These are phyloP conservation scores for Pogonocichla stellata DNA, from an alignment of 2,113 vertebrate genomes.

Conservation along the genomic window DNA sequence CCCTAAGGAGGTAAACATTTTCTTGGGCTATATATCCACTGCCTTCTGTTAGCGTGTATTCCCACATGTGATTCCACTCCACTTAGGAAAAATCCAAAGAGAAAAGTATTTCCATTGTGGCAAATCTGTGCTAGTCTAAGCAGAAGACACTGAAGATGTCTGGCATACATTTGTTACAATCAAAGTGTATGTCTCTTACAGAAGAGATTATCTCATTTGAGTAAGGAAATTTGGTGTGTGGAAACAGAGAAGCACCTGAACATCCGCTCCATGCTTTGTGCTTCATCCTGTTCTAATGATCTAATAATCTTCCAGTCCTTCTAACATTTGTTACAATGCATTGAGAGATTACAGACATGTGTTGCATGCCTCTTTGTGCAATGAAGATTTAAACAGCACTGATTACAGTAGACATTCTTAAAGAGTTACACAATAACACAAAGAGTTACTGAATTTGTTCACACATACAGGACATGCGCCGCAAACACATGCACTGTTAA, in stretches of 20 bases:
- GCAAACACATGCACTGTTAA: not conserved
- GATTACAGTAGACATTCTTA: not conserved
- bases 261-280: not conserved
- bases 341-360: not conserved
- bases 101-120: not conserved
- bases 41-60: not conserved
- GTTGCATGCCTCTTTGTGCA: not conserved
- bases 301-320: not conserved
- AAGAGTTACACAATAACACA: not conserved
- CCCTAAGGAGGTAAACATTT: not conserved
- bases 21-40: not conserved
- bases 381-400: not conserved
- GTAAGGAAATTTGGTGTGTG: not conserved
- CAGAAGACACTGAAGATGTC: not conserved
- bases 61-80: not conserved
- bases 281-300: not conserved
- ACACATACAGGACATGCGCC: accelerated
- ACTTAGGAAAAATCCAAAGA: not conserved
- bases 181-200: not conserved
- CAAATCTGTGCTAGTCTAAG: not conserved
- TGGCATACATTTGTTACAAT: not conserved
- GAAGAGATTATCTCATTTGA: not conserved
- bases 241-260: not conserved
- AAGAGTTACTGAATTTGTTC: not conserved
- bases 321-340: not conserved